phyloP scores from a whole-genome alignment of 2,888 invertebrate species.

The Tetragnatha montana region DNA sequence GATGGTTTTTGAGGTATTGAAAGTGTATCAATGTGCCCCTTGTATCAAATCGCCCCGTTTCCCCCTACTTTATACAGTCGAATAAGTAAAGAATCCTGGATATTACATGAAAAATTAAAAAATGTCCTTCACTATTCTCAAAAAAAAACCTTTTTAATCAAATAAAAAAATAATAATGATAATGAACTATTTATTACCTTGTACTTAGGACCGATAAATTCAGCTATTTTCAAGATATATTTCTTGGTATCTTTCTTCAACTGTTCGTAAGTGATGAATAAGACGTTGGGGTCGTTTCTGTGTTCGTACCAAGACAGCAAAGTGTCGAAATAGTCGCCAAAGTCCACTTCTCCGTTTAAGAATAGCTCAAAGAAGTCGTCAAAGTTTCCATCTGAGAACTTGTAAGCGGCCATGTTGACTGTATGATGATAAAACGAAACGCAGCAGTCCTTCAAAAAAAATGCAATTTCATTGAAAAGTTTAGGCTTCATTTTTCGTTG shows the following conservation, averaged over 20 bases:
- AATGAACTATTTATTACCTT: slow-evolving; percentile 26
- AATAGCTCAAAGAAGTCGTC: slow-evolving; percentile 76
- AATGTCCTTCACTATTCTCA: too few relatives aligned
- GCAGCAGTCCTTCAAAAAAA: slow-evolving; percentile 74
- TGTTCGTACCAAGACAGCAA: slow-evolving; percentile 70
- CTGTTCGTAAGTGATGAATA: slow-evolving; percentile 76
- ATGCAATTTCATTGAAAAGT: too few relatives aligned
- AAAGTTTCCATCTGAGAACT: slow-evolving; percentile 71
- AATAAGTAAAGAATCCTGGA: too few relatives aligned
- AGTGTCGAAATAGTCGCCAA: slow-evolving; percentile 71
- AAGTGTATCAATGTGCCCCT: too few relatives aligned
- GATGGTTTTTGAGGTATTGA: too few relatives aligned
- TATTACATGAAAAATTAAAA: too few relatives aligned
- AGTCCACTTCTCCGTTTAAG: slow-evolving; percentile 74
- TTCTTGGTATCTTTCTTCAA: slow-evolving; percentile 74
- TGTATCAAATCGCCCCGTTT: too few relatives aligned
- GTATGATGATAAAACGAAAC: slow-evolving; percentile 77
- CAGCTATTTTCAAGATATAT: slow-evolving; percentile 72
- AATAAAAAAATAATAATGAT: neutral
- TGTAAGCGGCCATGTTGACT: slow-evolving; percentile 16
- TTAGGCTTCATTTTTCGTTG: too few relatives aligned
- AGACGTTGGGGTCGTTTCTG: slow-evolving; percentile 74
- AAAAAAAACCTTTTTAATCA: too few relatives aligned
- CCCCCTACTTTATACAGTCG: too few relatives aligned
- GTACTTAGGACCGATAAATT: slow-evolving; percentile 71